Evolutionary conservation across 2,113 vertebrate species (phyloP), one percentile per base, ranked within the genome.

Genomic region (Leucopternis melanops): DNA sequence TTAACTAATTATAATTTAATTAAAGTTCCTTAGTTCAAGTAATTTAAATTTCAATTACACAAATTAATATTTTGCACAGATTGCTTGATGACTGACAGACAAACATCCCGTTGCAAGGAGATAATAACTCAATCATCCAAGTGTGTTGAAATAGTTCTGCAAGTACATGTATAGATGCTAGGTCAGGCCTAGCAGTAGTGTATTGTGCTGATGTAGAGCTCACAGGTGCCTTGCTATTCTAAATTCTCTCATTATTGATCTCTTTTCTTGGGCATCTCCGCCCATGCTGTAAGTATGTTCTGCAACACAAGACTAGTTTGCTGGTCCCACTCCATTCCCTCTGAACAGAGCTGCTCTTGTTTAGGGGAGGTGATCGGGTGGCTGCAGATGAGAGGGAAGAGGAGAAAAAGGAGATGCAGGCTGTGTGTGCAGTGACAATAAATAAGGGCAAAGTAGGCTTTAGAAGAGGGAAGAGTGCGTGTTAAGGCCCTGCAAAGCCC

Each of bases 81-180:
- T 63, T 86, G 26, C 16, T 72, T 73, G 42, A 86, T 40, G 34
- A n/a, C 6, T n/a, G n/a, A 71, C 42, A 79, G n/a, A 58, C 17
- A 49, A 83, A 59, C 3, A 27, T 36, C n/a, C 34, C 5, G 0
- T 54, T 65, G 31, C 32, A 36, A 34, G 49, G n/a, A 71, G 47
- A 61, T 63, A 57, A 54, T 11, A 36, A 27, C 6, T 80, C 36
- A 7, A 1, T 66, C 55, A 71, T 22, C n/a, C 15, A 21, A 36
- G 18, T 26, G 8, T 92, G 36, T 69, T 44, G 71, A 90, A 70
- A 59, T 13, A 59, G 36, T 57, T 86, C 38, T 69, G 55, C 59
- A n/a, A 44, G 29, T 44, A 59, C 23, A 3, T 9, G 10, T 44
- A 9, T 5, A 52, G n/a, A 38, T 0, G 0, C 9, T 52, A 57